phyloP scores from a whole-genome alignment of 2,797 vertebrate genomes.

The Platalea minor region DNA sequence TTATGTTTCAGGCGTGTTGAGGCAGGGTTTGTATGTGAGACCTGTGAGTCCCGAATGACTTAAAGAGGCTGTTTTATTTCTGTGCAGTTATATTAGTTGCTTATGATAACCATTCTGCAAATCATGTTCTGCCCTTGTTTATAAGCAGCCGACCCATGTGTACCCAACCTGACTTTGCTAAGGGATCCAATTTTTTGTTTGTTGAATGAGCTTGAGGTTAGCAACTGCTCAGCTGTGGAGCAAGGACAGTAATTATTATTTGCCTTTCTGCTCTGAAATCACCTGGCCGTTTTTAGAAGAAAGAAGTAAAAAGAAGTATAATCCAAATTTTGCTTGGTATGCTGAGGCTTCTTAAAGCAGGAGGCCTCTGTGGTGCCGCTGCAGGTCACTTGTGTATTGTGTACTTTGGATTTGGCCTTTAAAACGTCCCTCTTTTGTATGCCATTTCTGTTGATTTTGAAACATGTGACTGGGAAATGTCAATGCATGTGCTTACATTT shows the following conservation, averaged over 20 bases:
- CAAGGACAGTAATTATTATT: neutral
- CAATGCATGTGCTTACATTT: rapidly evolving
- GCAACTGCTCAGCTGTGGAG: neutral
- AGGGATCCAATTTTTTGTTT: neutral
- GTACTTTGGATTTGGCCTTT: neutral
- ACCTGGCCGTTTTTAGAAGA: neutral
- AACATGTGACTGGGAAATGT: neutral
- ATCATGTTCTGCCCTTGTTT: neutral
- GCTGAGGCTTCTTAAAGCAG: neutral
- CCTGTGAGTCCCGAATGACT: neutral
- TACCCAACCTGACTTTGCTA: neutral
- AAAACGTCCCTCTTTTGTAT: neutral
- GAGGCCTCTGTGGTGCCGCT: neutral
- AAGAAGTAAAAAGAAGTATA: neutral
- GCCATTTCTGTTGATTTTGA: neutral
- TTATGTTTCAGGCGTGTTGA: neutral
- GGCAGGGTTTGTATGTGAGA: neutral
- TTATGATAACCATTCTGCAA: neutral
- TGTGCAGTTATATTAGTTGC: neutral
- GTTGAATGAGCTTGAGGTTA: neutral
- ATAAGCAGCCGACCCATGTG: rapidly evolving
- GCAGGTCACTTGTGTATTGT: neutral
- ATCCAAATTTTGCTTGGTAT: neutral
- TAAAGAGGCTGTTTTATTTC: neutral
- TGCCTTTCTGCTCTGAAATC: neutral